Evolutionary conservation across 2,797 vertebrate species (phyloP), one percentile per base, ranked within the genome.

Genomic region (Esox lucius): DNA sequence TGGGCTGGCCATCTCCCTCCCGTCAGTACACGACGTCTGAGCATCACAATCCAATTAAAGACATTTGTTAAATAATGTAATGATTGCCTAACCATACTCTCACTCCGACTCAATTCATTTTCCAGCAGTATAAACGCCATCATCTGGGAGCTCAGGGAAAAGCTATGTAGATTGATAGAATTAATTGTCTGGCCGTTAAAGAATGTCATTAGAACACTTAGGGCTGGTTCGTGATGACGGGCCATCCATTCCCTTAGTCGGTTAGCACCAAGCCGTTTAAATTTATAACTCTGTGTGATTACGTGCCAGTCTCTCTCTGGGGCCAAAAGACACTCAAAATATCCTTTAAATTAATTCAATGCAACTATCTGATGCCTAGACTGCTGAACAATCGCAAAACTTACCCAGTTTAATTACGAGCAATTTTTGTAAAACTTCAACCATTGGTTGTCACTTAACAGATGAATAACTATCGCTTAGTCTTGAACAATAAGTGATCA

Each of bases 231-330:
- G 91, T 86, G 89, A 88, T 85, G 90, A 93, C 91, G 91, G 87
- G 82, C 89, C 89, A 90, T 93, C 91, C 89, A 83, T 87, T 89
- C 89, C 85, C 85, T 83, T 86, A 82, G 86, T 91, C 92, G 91
- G 91, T 94, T 93, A 91, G 88, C 81, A 78, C 85, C 81, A 81
- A 78, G 87, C 84, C 90, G 87, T 93, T 94, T 95, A 93, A 93
- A 93, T 94, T 94, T 93, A 91, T 93, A 93, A 92, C 92, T 91
- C 90, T 90, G 93, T 91, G 92, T 92, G 91, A 94, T 92, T 92
- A 94, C 93, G 87, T 88, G 87, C 85, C 76, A 80, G 86, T 88
- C 85, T 24, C 56, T 61, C 56, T 61, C 83, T 83, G 72, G 68
- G 42, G 87, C 86, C 87, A 86, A 84, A 86, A 84, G 83, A 86